Conservation (phyloP, 2,888 invertebrate species). For the Erebia ligea region DNA sequence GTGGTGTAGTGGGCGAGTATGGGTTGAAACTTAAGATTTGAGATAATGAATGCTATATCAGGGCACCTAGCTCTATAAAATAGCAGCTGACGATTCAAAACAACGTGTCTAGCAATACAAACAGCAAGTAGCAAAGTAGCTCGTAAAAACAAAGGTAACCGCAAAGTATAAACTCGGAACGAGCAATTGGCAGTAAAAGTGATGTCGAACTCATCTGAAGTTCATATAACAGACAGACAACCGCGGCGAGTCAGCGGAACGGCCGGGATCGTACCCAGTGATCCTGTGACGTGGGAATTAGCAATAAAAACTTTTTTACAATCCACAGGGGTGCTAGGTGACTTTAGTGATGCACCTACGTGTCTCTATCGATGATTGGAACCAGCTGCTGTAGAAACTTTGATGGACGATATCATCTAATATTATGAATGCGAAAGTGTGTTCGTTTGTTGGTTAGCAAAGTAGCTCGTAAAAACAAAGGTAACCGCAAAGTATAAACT, state of each 20-base stretch:
- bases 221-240: constrained; percentile 69
- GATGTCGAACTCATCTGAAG: constrained; percentile 52
- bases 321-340: constrained; percentile 53
- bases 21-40: too few species aligned
- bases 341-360: constrained; percentile 40
- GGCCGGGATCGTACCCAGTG: constrained; percentile 39
- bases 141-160: constrained; percentile 30
- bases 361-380: constrained; percentile 17
- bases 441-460: not conserved
- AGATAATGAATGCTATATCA: too few species aligned
- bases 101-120: not conserved
- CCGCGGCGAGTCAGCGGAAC: constrained; percentile 51
- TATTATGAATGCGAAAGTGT: too few species aligned
- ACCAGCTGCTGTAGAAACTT: not conserved
- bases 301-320: constrained; percentile 81
- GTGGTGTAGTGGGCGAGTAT: too few species aligned
- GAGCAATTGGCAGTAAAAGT: constrained; percentile 63
- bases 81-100: too few species aligned
- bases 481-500: constrained; percentile 44
- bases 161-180: constrained; percentile 47
- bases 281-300: constrained; percentile 57
- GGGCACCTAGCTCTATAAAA: too few species aligned
- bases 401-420: not conserved
- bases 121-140: constrained; percentile 7
- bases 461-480: constrained; percentile 25